Conservation (phyloP, 2,888 invertebrate species). For the Actias luna region DNA sequence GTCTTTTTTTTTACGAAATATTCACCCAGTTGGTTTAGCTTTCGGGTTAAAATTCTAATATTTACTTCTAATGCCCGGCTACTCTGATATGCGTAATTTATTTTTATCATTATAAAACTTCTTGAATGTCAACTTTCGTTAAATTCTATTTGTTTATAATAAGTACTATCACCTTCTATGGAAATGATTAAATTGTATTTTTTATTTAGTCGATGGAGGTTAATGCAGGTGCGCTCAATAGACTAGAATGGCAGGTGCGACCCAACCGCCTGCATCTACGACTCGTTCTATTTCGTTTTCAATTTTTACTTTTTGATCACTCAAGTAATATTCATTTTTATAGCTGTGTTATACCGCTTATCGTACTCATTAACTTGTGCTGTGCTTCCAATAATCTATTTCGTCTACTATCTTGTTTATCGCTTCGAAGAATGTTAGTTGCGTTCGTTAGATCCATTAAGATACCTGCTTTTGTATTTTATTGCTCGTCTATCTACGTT, state of each 20-base stretch:
- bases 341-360: not conserved
- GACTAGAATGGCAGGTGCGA: slow-evolving; percentile 52
- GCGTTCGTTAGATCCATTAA: slow-evolving; percentile 2
- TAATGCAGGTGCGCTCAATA: slow-evolving; percentile 38
- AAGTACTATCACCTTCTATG: not conserved
- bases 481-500: not conserved
- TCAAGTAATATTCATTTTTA: slow-evolving; percentile 1
- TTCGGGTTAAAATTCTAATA: slow-evolving; percentile 19
- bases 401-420: slow-evolving; percentile 5
- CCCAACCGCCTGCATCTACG: slow-evolving; percentile 25
- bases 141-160: too few species aligned
- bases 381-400: slow-evolving; percentile 8
- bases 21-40: slow-evolving; percentile 35
- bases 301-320: slow-evolving; percentile 24
- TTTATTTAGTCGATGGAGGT: not conserved
- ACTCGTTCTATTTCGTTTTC: slow-evolving; percentile 42
- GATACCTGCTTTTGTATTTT: not conserved
- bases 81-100: too few species aligned
- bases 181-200: not conserved
- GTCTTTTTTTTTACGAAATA: slow-evolving; percentile 47
- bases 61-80: too few species aligned
- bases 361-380: slow-evolving; percentile 5
- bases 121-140: too few species aligned
- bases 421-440: not conserved
- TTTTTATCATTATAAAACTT: too few species aligned